phyloP scores from a whole-genome alignment of 2,113 vertebrate species.

The Psittacula cyanocephala region DNA sequence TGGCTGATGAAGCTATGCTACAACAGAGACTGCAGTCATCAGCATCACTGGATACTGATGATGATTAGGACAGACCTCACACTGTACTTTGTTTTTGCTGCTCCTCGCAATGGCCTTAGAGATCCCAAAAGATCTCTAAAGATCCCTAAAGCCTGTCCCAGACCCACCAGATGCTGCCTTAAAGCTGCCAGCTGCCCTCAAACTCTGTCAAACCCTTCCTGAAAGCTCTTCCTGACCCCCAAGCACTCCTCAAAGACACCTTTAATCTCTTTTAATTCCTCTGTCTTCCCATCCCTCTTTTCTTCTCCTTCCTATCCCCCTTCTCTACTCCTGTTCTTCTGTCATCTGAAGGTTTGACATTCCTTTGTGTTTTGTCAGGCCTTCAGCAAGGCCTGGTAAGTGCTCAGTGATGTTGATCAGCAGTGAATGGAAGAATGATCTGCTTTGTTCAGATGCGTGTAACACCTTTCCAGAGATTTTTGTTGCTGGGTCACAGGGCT shows the following conservation, averaged over 20 bases:
- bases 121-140: too few relatives aligned
- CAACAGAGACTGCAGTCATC: not conserved
- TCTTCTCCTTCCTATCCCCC: not conserved
- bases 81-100: not conserved
- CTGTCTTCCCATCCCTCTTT: not conserved
- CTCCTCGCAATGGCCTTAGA: not conserved
- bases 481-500: not conserved
- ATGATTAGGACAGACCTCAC: not conserved
- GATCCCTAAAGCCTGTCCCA: not conserved
- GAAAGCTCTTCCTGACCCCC: not conserved
- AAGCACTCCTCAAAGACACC: not conserved
- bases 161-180: not conserved
- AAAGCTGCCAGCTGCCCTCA: not conserved
- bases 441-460: not conserved
- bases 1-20: not conserved
- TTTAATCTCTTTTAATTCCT: not conserved
- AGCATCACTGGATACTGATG: accelerated
- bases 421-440: not conserved
- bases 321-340: not conserved
- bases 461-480: not conserved
- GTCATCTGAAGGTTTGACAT: not conserved
- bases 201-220: not conserved
- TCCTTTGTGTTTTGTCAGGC: not conserved
- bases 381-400: not conserved
- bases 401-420: not conserved